Conservation (phyloP, 2,113 vertebrate genomes). For the Riparia riparia region DNA sequence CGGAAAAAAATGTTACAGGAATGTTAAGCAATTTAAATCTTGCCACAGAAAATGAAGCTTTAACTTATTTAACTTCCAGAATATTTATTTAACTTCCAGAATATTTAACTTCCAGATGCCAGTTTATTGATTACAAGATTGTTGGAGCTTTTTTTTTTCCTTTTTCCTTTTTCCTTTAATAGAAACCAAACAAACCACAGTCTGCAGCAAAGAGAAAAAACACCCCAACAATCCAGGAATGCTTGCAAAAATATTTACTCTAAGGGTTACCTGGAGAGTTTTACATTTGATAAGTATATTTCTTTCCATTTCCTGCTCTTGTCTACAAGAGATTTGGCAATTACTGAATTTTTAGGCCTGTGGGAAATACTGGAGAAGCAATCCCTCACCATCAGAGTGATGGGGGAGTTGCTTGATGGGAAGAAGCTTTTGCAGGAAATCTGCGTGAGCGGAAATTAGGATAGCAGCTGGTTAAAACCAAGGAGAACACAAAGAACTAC, state of each 20-base stretch:
- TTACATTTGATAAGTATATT: conserved; percentile 20
- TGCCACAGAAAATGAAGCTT: neutral
- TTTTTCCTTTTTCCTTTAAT: neutral
- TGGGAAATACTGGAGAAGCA: neutral
- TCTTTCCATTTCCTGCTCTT: neutral
- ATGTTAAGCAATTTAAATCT: neutral
- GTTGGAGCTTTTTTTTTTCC: neutral
- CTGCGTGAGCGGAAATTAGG: conserved; percentile 32
- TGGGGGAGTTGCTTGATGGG: neutral
- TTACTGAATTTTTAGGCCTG: neutral
- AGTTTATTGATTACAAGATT: conserved; percentile 24
- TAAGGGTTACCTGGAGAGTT: neutral
- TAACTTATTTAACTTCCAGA: too few species aligned
- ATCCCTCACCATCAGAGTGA: neutral
- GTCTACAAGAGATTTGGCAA: neutral
- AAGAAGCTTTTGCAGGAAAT: conserved; percentile 59
- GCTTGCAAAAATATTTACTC: neutral
- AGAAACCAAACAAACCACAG: neutral
- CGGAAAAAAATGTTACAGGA: neutral
- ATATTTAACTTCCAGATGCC: conserved; percentile 53
- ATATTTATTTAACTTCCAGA: too few species aligned
- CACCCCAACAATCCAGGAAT: fast-evolving
- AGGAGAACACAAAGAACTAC: neutral
- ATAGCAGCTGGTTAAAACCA: conserved; percentile 41
- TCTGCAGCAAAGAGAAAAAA: neutral